Percentiles rank a stretch among this genome's conserved stretches.
These are phyloP conservation scores for Lordiphosa fenestrarum DNA, from an alignment of 2,888 invertebrate genomes.

Conservation along the genomic window DNA sequence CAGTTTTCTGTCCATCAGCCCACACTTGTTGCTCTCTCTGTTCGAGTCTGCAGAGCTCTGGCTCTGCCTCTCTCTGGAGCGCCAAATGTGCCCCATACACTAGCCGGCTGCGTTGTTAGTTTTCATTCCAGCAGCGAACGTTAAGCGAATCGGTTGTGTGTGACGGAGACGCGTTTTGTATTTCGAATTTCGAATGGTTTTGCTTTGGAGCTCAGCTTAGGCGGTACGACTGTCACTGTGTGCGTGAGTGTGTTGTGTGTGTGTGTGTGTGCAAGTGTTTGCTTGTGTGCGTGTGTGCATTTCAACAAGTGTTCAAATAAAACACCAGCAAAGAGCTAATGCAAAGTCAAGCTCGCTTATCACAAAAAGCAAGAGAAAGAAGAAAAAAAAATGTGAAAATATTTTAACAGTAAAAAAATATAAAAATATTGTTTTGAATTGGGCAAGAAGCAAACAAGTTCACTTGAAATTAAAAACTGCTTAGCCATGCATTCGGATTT, in stretches of 20 bases:
- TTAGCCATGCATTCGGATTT: conserved; percentile 1
- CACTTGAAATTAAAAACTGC: conserved; percentile 20
- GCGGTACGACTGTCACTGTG: not conserved
- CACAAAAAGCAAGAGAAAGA: conserved; percentile 18
- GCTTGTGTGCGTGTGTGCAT: conserved; percentile 15
- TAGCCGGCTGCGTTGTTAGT: conserved; percentile 15
- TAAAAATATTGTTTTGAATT: conserved; percentile 3
- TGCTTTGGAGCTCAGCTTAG: conserved; percentile 28
- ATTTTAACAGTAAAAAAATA: conserved; percentile 6
- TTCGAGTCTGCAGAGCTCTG: conserved; percentile 10
- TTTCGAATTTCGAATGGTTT: conserved; percentile 20
- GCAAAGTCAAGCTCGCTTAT: conserved; percentile 17
- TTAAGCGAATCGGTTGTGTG: conserved; percentile 43
- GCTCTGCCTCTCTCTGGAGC: conserved; percentile 30
- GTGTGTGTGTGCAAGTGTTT: conserved; percentile 8
- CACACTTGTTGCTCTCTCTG: conserved; percentile 17
- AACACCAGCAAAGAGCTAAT: conserved; percentile 16
- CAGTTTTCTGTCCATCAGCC: conserved; percentile 25
- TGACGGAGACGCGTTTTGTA: conserved; percentile 21
- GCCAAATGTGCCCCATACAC: not conserved
- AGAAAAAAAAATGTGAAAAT: conserved; percentile 16
- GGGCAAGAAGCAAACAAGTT: conserved; percentile 12
- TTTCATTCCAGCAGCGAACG: conserved; percentile 53
- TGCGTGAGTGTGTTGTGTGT: conserved; percentile 31
- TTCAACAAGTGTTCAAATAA: conserved; percentile 51